phyloP scores from a whole-genome alignment of 2,797 vertebrate species.

The Bufotes viridis region DNA sequence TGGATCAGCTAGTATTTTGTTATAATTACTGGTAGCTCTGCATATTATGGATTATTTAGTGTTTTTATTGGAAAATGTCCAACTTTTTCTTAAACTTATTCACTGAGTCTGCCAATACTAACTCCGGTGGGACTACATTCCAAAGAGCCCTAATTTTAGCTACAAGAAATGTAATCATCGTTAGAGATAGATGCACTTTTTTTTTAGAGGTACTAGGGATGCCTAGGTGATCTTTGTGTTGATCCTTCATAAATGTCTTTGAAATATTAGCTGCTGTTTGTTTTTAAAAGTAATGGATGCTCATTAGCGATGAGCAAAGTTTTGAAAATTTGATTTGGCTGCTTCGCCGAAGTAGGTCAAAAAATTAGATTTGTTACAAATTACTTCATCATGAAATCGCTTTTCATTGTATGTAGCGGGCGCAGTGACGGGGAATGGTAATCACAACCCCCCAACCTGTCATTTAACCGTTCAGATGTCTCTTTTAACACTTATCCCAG shows the following conservation, averaged over 20 bases:
- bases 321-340: too few relatives aligned
- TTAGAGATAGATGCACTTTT: not conserved
- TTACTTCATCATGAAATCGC: too few relatives aligned
- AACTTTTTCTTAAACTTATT: not conserved
- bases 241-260: not conserved
- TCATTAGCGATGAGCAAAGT: too few relatives aligned
- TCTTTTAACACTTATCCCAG: too few relatives aligned
- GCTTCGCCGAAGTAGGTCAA: too few relatives aligned
- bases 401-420: too few relatives aligned
- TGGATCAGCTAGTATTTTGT: not conserved
- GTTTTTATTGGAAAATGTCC: not conserved
- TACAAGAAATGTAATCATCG: not conserved
- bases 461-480: too few relatives aligned
- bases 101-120: not conserved
- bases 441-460: too few relatives aligned
- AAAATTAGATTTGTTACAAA: too few relatives aligned
- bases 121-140: not conserved
- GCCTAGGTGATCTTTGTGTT: not conserved
- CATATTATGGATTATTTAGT: not conserved
- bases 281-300: too few relatives aligned
- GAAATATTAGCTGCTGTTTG: not conserved
- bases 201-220: not conserved
- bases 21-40: slow-evolving; percentile 1
- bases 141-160: not conserved
- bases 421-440: too few relatives aligned